Evolutionary conservation across 1,140 invertebrate species (phyloP), one percentile per base, ranked within the genome.

Genomic region (Arion vulgaris): DNA sequence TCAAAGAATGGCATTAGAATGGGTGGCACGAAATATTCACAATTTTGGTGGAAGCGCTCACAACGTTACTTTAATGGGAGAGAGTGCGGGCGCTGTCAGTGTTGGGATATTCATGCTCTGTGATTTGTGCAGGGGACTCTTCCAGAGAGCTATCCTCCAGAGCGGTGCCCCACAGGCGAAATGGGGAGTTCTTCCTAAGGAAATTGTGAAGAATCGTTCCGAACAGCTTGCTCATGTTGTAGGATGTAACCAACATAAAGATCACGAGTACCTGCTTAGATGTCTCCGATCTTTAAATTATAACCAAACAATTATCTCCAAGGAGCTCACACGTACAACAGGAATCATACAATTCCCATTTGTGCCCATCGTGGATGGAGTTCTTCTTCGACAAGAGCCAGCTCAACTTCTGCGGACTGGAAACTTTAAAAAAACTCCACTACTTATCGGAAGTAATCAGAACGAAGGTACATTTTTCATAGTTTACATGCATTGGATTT

Each of bases 61-160:
- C 86, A 98, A 98, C 89, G 95, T 99, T 28, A 99, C 98, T 0
- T 93, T 99, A 23, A 98, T 99, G 90, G 98, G 98, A 23, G 98
- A 99, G 93, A 98, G 96, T 84, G 98, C 98, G 19, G 98, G 98
- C 15, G 97, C 97, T 0, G 97, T 97, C 15, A 97, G 97, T 57
- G 96, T 99, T 1, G 96, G 96, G 26, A 93, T 99, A 88, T 98
- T 99, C 93, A 93, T 99, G 71, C 93, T 99, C 11, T 98, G 97
- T 11, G 96, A 97, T 0, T 93, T 98, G 32, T 94, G 93, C 87
- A 93, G 96, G 84, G 95, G 97, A 87, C 94, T 98, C 66, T 99
- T 99, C 93, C 95, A 95, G 83, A 96, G 97, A 83, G 94, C 93
- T 23, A 94, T 95, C 36, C 85, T 95, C 83, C 94, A 95, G 88